Conservation (phyloP, 2,888 invertebrate genomes). For the Agapostemon virescens region DNA sequence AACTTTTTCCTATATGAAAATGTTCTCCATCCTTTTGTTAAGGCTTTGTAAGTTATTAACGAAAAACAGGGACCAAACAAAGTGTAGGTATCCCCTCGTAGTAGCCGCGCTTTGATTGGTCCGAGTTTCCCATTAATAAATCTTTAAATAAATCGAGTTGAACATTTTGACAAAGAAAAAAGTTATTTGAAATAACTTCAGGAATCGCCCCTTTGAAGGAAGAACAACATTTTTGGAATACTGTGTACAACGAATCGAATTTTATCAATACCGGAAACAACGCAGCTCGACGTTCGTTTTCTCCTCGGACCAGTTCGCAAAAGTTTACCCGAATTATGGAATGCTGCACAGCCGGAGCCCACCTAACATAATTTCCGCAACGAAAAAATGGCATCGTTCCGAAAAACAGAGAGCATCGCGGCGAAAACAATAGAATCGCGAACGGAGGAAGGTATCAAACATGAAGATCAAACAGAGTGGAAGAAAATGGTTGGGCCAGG, state of each 20-base stretch:
- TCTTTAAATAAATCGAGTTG: neutral
- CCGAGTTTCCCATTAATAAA: neutral
- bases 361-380: neutral
- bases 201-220: neutral
- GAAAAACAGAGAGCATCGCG: neutral
- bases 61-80: no score
- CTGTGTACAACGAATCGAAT: neutral
- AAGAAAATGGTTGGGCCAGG: neutral
- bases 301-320: neutral
- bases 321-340: neutral
- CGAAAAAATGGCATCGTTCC: neutral
- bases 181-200: neutral
- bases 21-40: no score
- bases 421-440: neutral
- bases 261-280: neutral
- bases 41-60: no score
- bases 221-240: neutral
- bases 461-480: constrained; percentile 13
- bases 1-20: no score
- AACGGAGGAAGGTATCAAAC: neutral
- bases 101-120: neutral
- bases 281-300: neutral
- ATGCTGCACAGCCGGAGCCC: neutral
- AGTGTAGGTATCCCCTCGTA: no score
- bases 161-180: neutral